Evolutionary conservation across 2,113 vertebrate species (phyloP).

Genomic region (Pseudorectes ferrugineus): DNA sequence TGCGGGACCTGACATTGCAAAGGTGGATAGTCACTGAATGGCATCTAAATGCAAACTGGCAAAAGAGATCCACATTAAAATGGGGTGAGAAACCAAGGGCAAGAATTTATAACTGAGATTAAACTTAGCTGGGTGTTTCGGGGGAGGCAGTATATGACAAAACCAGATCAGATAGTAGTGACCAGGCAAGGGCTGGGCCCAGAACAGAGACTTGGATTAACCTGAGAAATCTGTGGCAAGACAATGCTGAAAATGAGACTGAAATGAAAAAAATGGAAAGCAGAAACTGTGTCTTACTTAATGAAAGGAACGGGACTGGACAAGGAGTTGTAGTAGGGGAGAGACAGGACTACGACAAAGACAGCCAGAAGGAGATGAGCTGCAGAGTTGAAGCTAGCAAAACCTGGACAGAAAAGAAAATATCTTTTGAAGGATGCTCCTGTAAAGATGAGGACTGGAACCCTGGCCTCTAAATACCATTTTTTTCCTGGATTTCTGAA

Average conservation of each 20-base stretch:
- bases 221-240: background rate
- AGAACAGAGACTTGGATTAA: background rate
- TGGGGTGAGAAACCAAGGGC: background rate
- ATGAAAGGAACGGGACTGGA: background rate
- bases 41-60: background rate
- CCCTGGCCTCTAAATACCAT: background rate
- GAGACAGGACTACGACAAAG: background rate
- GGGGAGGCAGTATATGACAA: background rate
- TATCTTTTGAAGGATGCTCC: background rate
- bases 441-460: background rate
- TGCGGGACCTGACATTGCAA: background rate
- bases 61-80: background rate
- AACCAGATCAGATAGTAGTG: background rate
- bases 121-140: background rate
- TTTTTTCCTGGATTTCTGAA: background rate
- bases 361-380: background rate
- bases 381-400: background rate
- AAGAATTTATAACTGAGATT: background rate
- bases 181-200: background rate
- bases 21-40: background rate
- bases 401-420: background rate
- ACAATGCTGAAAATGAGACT: background rate
- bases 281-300: background rate
- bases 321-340: background rate
- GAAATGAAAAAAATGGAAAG: background rate